These are phyloP conservation scores for Stegastes partitus DNA, from an alignment of 2,113 vertebrate genomes.

Conservation along the genomic window DNA sequence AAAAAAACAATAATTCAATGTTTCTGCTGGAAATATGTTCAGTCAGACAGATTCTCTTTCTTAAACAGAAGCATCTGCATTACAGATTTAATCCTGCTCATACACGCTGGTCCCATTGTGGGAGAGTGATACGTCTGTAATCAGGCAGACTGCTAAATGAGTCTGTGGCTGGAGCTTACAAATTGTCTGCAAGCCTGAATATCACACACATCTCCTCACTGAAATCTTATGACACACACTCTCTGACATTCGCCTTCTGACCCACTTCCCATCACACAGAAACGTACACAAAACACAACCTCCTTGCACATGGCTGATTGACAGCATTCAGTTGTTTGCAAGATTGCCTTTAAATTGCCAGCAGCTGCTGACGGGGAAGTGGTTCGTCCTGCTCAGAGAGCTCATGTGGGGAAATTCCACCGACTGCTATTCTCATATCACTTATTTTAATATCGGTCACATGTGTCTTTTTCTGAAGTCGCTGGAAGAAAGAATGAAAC, in stretches of 20 bases:
- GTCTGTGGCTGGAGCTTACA: slow-evolving; percentile 6
- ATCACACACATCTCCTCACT: not conserved
- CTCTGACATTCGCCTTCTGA: slow-evolving; percentile 8
- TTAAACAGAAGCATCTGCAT: not conserved
- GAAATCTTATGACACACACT: slow-evolving; percentile 1
- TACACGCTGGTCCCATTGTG: not conserved
- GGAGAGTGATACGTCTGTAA: slow-evolving; percentile 30
- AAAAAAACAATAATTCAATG: not conserved
- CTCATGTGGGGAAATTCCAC: slow-evolving; percentile 8
- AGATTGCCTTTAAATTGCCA: not conserved
- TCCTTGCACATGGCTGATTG: slow-evolving; percentile 9
- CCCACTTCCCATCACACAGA: slow-evolving; percentile 7
- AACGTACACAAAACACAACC: slow-evolving; percentile 14
- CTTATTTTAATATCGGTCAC: not conserved
- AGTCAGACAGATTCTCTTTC: not conserved
- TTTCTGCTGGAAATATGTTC: not conserved
- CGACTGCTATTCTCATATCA: not conserved
- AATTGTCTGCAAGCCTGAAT: slow-evolving; percentile 19
- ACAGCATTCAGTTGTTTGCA: slow-evolving; percentile 20
- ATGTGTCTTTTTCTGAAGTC: not conserved
- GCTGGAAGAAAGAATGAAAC: not conserved
- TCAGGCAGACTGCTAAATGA: slow-evolving; percentile 30
- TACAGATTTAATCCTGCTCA: not conserved
- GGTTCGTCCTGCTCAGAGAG: not conserved
- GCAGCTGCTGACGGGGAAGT: not conserved